These are phyloP conservation scores for Spongilla lacustris DNA, from an alignment of 37 sponge, comb jelly and placozoan genomes.

Conservation along the genomic window DNA sequence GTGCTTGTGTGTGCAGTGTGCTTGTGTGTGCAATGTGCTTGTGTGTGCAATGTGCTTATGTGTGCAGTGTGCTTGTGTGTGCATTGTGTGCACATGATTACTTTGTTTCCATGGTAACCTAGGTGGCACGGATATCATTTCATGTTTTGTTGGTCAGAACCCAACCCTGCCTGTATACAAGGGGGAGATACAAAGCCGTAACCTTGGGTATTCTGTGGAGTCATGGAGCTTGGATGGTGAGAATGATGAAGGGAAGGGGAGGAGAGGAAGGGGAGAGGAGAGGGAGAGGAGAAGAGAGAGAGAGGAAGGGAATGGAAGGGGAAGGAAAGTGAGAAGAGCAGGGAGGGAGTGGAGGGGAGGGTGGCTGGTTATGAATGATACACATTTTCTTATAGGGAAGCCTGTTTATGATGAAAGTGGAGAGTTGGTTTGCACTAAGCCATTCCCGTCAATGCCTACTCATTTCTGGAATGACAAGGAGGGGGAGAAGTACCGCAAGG, in stretches of 20 bases:
- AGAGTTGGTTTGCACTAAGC: constrained; percentile 93
- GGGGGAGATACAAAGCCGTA: constrained; percentile 92
- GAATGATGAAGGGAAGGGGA: background rate
- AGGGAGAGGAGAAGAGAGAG: background rate
- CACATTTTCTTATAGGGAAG: constrained; percentile 54
- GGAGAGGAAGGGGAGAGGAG: background rate
- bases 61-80: no score
- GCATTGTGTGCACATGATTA: background rate
- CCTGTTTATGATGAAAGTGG: constrained; percentile 85
- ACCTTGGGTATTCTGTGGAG: constrained; percentile 95
- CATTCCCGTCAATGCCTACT: constrained; percentile 96
- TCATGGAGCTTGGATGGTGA: constrained; percentile 82
- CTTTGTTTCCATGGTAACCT: no score
- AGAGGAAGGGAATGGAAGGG: no score
- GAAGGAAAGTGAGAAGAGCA: no score
- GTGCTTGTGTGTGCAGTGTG: no score
- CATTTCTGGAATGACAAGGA: constrained; percentile 95
- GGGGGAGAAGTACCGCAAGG: constrained; percentile 90
- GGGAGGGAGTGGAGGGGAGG: no score
- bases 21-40: no score
- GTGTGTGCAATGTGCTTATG: no score
- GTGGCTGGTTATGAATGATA: no score
- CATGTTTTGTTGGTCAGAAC: constrained; percentile 95
- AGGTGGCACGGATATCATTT: constrained; percentile 99
- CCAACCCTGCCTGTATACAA: constrained; percentile 88